phyloP scores from a whole-genome alignment of 2,888 invertebrate species.

The Mimumesa dahlbomi region DNA sequence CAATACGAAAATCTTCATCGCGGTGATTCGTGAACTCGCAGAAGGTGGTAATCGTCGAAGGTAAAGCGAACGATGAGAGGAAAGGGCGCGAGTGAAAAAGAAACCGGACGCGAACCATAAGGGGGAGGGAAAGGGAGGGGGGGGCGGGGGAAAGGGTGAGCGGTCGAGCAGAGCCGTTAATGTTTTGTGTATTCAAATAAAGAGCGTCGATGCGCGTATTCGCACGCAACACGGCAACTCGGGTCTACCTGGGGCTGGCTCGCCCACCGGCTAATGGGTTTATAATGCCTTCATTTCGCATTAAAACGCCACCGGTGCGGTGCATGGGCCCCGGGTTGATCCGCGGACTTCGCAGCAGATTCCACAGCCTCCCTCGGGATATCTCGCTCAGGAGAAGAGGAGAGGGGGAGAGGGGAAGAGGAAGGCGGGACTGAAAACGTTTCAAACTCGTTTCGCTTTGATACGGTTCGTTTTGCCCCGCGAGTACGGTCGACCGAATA shows the following conservation, averaged over 20 bases:
- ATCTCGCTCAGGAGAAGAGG: neutral
- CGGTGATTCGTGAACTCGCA: neutral
- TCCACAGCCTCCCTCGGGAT: conserved; percentile 1
- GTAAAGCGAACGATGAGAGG: neutral
- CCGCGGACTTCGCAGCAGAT: neutral
- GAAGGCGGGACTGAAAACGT: too few relatives aligned
- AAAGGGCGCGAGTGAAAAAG: too few relatives aligned
- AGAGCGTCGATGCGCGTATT: conserved; percentile 70
- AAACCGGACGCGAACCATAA: too few relatives aligned
- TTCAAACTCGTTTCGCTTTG: too few relatives aligned
- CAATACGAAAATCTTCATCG: neutral
- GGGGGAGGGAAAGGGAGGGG: neutral
- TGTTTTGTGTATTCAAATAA: conserved; percentile 78
- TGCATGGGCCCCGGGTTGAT: neutral
- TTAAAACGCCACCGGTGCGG: conserved; percentile 69
- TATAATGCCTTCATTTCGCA: conserved; percentile 78
- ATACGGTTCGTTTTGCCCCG: too few relatives aligned
- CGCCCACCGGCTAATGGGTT: conserved; percentile 74
- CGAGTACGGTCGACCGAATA: too few relatives aligned
- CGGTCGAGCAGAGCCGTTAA: conserved; percentile 68
- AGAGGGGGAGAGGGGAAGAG: too few relatives aligned
- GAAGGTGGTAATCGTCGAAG: too few relatives aligned
- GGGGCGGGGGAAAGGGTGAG: conserved; percentile 6
- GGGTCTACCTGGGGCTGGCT: conserved; percentile 38
- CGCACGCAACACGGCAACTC: conserved; percentile 70